A percentile compares a stretch with the other conserved stretches of the same genome.
Evolutionary conservation across 1,140 invertebrate genomes (phyloP).

Genomic region (Bombus waltoni): DNA sequence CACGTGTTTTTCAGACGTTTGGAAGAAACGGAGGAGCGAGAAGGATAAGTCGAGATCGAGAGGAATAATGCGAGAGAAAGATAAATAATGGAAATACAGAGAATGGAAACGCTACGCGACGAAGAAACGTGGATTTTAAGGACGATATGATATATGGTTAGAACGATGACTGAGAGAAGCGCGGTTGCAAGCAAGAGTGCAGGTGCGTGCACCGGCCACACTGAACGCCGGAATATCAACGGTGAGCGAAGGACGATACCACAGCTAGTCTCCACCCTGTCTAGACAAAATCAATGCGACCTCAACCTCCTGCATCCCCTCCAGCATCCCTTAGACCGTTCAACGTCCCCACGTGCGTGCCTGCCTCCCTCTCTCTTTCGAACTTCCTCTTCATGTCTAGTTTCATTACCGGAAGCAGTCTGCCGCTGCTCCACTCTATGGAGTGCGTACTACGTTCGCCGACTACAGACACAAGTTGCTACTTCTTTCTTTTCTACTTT

Average conservation of each 20-base stretch:
- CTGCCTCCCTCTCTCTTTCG: conserved; percentile 36
- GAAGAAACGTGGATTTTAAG: not conserved
- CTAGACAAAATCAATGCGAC: conserved; percentile 82
- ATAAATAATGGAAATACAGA: not conserved
- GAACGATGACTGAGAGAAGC: not conserved
- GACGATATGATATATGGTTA: not conserved
- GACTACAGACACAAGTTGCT: conserved; percentile 21
- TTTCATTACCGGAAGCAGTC: conserved; percentile 60
- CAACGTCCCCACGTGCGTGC: conserved; percentile 57
- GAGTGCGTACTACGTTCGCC: conserved; percentile 34
- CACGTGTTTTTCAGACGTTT: not conserved
- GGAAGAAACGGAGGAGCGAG: too few species aligned
- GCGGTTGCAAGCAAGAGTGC: not conserved
- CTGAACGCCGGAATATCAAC: conserved; percentile 54
- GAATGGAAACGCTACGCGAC: not conserved
- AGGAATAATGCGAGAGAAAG: not conserved
- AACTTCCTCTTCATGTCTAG: conserved; percentile 43
- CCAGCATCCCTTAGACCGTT: conserved; percentile 59
- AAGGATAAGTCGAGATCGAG: not conserved
- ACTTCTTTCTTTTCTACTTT: not conserved
- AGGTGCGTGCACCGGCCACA: conserved; percentile 35
- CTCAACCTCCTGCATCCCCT: conserved; percentile 70
- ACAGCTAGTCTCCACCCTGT: conserved; percentile 79
- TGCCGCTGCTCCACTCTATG: conserved; percentile 11
- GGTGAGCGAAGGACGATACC: conserved; percentile 66